Conservation (phyloP, 1,140 invertebrate species). For the Trichonephila clavata region DNA sequence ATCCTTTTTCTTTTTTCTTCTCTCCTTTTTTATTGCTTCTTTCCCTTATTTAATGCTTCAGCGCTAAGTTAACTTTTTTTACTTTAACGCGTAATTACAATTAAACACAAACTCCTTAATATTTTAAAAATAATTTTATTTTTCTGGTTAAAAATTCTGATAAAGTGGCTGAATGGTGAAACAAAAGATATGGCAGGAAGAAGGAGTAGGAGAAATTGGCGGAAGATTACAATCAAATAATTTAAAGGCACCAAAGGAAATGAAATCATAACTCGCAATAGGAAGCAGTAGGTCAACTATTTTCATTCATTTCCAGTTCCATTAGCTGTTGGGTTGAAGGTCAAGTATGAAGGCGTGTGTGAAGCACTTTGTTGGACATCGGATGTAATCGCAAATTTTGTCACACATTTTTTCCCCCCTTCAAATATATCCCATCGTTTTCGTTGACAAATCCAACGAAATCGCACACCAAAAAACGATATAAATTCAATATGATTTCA, state of each 20-base stretch:
- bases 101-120: background rate
- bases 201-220: background rate
- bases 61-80: background rate
- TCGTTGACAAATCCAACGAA: too few relatives aligned
- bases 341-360: conserved; percentile 37
- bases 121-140: too few relatives aligned
- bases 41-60: background rate
- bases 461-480: too few relatives aligned
- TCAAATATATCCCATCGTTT: too few relatives aligned
- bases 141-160: background rate
- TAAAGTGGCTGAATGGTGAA: background rate
- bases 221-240: conserved; percentile 29
- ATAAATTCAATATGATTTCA: too few relatives aligned
- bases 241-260: conserved; percentile 20
- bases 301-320: background rate
- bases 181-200: background rate
- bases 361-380: background rate
- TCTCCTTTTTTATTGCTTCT: conserved; percentile 29
- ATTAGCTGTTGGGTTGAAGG: conserved; percentile 6
- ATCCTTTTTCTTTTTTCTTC: background rate
- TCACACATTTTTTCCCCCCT: too few relatives aligned
- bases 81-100: background rate
- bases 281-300: conserved; percentile 65
- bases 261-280: conserved; percentile 32
- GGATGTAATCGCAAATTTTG: too few relatives aligned